These are phyloP conservation scores for Andrena praecox DNA, from an alignment of 2,888 invertebrate species.

Conservation along the genomic window DNA sequence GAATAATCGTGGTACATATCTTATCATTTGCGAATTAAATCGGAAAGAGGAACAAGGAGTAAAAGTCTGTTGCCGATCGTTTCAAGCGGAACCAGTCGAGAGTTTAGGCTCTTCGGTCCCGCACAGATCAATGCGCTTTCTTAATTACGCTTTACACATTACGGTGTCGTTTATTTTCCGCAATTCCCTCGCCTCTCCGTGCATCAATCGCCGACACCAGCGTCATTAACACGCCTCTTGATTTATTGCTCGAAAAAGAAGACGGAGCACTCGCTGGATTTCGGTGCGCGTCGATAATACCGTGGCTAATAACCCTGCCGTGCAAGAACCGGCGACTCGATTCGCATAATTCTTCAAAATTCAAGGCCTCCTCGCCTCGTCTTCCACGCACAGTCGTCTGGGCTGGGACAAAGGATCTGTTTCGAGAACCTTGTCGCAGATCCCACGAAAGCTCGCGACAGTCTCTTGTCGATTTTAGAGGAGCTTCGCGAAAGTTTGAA, in stretches of 20 bases:
- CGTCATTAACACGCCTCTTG: conserved; percentile 63
- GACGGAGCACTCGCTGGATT: conserved; percentile 31
- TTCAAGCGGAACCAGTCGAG: background rate
- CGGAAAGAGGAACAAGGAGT: background rate
- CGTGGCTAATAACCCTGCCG: conserved; percentile 48
- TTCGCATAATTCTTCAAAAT: conserved; percentile 19
- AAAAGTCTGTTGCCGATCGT: background rate
- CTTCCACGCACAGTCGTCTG: background rate
- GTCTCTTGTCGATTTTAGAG: background rate
- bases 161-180: conserved; percentile 50
- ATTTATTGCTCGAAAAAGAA: conserved; percentile 59
- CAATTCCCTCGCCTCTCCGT: conserved; percentile 34
- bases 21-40: background rate
- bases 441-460: background rate
- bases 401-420: background rate
- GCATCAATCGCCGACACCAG: conserved; percentile 51
- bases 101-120: background rate
- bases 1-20: background rate
- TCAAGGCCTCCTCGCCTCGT: background rate
- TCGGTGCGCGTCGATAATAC: conserved; percentile 55
- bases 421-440: too few species aligned
- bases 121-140: conserved; percentile 21
- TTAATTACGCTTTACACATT: conserved; percentile 43
- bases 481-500: background rate
- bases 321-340: conserved; percentile 3